Base-by-base conservation (phyloP, 1,140 invertebrate species). In the Calephelis virginiensis region DNA sequence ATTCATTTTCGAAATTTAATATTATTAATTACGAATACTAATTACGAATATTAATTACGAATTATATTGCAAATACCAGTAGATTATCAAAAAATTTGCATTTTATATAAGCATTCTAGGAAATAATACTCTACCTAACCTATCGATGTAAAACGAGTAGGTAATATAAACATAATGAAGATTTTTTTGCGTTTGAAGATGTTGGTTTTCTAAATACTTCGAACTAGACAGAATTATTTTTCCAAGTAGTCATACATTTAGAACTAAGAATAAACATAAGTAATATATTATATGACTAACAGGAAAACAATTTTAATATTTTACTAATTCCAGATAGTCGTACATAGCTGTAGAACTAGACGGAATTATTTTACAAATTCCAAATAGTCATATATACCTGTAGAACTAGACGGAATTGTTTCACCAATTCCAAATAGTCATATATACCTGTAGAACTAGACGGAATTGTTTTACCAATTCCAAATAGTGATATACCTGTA, bases 271-370 rank as follows among this genome's bases (percentile, higher is more conserved):
- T 13, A 14, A 49, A 13, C 0, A 49, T n/a, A 49, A 49, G 48
- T 14, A 49, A 49, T n/a, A 13, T 14, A 8, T 14, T 14, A 8
- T 14, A n/a, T 49, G 13, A 49, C 11, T 13, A 49, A 14, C 48
- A 49, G n/a, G 48, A 49, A 49, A 12, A 49, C n/a, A 49, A 49
- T 49, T 49, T 49, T n/a, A n/a, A n/a, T n/a, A n/a, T 14, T 49
- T 49, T 49, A n/a, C n/a, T n/a, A 14, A 49, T 49, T 13, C 48
- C 48, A 49, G 13, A 49, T 49, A 49, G 48, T 46, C 45, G 7
- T 46, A 46, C 45, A 46, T 46, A 46, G 2, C 45, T 46, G 45
- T 11, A 46, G 8, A 11, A 9, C 8, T 11, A 9, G 45, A 8
- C 8, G 1, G 8, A 46, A 11, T 46, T 11, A 46, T 28, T 28